Conservation (phyloP, 2,113 vertebrate genomes). For the Hiodon tergisus region DNA sequence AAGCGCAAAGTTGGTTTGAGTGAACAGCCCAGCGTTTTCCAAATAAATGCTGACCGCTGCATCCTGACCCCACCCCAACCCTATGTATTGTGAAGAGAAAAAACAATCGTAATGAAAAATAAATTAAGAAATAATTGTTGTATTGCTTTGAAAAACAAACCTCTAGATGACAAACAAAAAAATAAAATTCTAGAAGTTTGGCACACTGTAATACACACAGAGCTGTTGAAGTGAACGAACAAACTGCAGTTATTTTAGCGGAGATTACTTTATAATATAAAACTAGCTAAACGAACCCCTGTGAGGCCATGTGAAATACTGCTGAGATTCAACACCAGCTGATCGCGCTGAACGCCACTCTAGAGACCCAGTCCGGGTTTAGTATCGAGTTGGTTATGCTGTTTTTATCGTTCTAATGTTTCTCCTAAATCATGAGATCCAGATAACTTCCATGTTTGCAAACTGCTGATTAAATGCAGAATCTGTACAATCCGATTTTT, state of each 20-base stretch:
- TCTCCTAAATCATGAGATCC: too few species aligned
- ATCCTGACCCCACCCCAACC: neutral
- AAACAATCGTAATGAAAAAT: constrained; percentile 12
- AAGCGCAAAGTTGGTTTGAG: constrained; percentile 31
- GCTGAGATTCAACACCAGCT: too few species aligned
- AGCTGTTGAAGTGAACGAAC: neutral
- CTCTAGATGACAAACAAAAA: constrained; percentile 10
- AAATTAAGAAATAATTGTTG: constrained; percentile 27
- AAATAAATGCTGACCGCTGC: constrained; percentile 25
- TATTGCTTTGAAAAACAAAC: constrained; percentile 21
- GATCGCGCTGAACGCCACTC: too few species aligned
- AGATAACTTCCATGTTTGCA: too few species aligned
- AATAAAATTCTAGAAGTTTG: neutral
- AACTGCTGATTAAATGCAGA: too few species aligned
- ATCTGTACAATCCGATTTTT: too few species aligned
- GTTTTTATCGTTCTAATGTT: too few species aligned
- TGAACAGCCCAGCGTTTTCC: constrained; percentile 16
- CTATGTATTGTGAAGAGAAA: neutral
- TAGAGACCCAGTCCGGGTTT: too few species aligned
- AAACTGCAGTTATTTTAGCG: neutral
- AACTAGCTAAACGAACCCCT: neutral
- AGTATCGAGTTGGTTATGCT: too few species aligned
- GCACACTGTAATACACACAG: constrained; percentile 1
- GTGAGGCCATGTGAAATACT: too few species aligned
- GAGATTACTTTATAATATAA: constrained; percentile 2